Evolutionary conservation across 2,888 invertebrate species (phyloP), one percentile per base, ranked within the genome.

Genomic region (Andricus curvator): DNA sequence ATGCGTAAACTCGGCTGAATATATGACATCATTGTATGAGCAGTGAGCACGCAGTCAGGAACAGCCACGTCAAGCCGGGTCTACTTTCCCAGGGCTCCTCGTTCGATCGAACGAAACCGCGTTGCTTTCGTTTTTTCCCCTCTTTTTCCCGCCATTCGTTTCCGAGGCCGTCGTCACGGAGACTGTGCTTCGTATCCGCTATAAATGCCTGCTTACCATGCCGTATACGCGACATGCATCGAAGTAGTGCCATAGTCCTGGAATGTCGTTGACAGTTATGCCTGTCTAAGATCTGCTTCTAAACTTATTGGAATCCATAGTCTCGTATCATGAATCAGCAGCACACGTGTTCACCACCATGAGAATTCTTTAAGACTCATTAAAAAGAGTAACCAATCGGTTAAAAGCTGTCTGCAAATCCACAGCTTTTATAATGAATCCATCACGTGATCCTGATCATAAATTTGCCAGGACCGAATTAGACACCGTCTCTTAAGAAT

Each of bases 191-290:
- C 74, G 51, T 74, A 74, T 74, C 74, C 74, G 51, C 74, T 56
- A 48, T 74, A 33, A 74, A 51, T 29, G 51, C 17, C n/a, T 74
- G 29, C 33, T 51, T 48, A 29, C 51, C 11, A 74, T 56, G 70
- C 48, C 51, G 29, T 74, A 17, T 74, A 56, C 56, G 22, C 67
- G 80, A 67, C 74, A 80, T 74, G 80, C 66, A 76, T 60, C 66
- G 77, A 81, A 78, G 81, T 80, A 81, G 79, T 81, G 64, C 79
- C 66, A 79, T 81, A 78, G 70, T 79, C 79, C 76, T 56, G 77
- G 60, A 79, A 60, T 33, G 51, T 29, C 51, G 79, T 77, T 68
- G 65, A 78, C 77, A 79, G 66, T 56, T 78, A 68, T 65, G 66
- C 70, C 78, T 81, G 76, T 62, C 62, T 11, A 25, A 62, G 25